Evolutionary conservation across 2,888 invertebrate genomes (phyloP), one percentile per base, ranked within the genome.

Genomic region (Venustoraphidia nigricollis): DNA sequence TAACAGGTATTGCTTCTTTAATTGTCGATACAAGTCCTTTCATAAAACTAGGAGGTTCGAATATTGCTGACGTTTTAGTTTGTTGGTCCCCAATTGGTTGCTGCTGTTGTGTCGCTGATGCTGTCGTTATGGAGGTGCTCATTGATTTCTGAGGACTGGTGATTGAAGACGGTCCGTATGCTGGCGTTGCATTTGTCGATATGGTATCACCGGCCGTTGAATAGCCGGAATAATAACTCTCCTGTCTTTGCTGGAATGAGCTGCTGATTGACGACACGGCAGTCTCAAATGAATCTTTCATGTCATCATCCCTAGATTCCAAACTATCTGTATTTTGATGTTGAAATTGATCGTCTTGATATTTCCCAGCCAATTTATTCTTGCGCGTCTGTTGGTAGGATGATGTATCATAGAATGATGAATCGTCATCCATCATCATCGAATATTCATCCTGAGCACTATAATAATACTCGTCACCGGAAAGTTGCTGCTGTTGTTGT

Each of bases 221-320:
- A 34, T 64, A 63, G 13, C 64, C 62, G 52, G 54, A 59, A 50
- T 57, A 59, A 5, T 54, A 58, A 50, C 61, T 61, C 13, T 54
- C 59, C 45, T 66, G 66, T 37, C 60, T 60, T 53, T 67, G 60
- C 3, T 60, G 57, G 47, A 67, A 59, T 34, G 66, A 64, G 47
- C 64, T 64, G 53, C 62, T 66, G 39, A 68, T 60, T 34, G 69
- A 72, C 42, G 68, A 73, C 41, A 71, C 64, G 2, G 71, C 72
- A 11, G 74, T 73, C 51, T 75, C 75, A 55, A 73, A 74, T 0
- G 75, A 74, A 53, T 73, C 72, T 53, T 71, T 70, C 45, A 71
- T 56, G 47, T 74, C 73, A 54, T 75, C 75, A 51, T 75, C 73
- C 13, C 68, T 63, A 1, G 73, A 72, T 57, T 75, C 75, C 48